A percentile compares a stretch with the other conserved stretches of the same genome.
Conservation (phyloP, 1,140 invertebrate species). For the Pogonognathellus flavescens region DNA sequence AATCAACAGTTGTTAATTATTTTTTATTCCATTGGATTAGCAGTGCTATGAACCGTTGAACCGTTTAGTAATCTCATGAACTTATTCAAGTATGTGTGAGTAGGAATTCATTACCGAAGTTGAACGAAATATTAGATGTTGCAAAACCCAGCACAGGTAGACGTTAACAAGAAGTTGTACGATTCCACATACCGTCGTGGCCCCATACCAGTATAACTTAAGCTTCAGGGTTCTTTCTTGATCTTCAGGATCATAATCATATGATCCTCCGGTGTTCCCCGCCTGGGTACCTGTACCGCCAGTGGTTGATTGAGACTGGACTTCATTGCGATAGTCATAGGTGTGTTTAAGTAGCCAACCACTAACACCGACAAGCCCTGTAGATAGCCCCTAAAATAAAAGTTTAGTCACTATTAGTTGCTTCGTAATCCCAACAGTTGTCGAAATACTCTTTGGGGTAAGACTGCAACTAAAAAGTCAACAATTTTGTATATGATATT, state of each 20-base stretch:
- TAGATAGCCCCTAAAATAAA: slow-evolving; percentile 5
- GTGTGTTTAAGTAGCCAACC: slow-evolving; percentile 27
- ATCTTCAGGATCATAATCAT: slow-evolving; percentile 13
- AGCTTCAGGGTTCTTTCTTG: not conserved
- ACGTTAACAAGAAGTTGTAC: slow-evolving; percentile 18
- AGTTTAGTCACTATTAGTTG: not conserved
- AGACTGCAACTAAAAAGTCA: too few species aligned
- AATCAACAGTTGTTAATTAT: slow-evolving; percentile 29
- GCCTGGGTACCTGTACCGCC: not conserved
- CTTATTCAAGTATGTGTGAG: not conserved
- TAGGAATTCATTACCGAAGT: slow-evolving; percentile 1
- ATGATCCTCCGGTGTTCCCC: not conserved
- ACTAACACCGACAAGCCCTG: slow-evolving; percentile 4
- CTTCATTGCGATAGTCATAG: slow-evolving; percentile 9
- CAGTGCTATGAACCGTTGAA: too few species aligned
- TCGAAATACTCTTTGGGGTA: too few species aligned
- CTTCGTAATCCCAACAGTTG: too few species aligned
- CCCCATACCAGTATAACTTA: slow-evolving; percentile 16
- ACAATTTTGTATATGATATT: too few species aligned
- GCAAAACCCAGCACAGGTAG: slow-evolving; percentile 27
- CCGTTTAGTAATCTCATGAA: not conserved
- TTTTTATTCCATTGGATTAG: too few species aligned
- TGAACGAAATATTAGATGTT: slow-evolving; percentile 35
- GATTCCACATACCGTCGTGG: slow-evolving; percentile 1
- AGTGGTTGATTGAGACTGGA: not conserved